Conservation (phyloP, 2,113 vertebrate genomes). For the Chaetodon auriga region DNA sequence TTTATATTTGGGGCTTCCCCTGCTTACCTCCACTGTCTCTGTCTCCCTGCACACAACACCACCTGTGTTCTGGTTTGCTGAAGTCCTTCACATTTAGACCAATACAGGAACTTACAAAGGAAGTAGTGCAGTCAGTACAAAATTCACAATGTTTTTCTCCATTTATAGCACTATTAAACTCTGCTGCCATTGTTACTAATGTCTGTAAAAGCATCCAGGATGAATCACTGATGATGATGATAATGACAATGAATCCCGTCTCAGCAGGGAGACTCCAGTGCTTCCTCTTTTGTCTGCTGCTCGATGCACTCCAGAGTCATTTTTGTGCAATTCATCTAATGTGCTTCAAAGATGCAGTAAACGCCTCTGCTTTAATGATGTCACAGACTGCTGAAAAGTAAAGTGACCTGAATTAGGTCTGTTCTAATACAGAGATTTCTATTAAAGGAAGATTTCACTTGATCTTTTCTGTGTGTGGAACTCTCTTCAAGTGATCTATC, state of each 20-base stretch:
- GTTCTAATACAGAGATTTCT: neutral
- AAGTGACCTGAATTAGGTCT: slow-evolving; percentile 38
- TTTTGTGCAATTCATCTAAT: slow-evolving; percentile 20
- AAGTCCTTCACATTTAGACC: slow-evolving; percentile 10
- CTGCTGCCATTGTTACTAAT: neutral
- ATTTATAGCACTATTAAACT: slow-evolving; percentile 23
- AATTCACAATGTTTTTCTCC: neutral
- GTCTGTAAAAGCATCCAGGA: neutral
- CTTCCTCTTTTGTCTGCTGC: slow-evolving; percentile 36
- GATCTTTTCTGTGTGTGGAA: slow-evolving; percentile 19
- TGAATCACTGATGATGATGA: slow-evolving; percentile 27
- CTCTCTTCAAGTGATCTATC: slow-evolving; percentile 6
- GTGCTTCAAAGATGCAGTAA: slow-evolving; percentile 44
- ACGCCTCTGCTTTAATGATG: slow-evolving; percentile 41
- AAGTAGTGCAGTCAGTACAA: slow-evolving; percentile 9
- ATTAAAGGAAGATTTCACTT: slow-evolving; percentile 11
- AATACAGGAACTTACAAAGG: neutral
- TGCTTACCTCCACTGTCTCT: slow-evolving; percentile 2
- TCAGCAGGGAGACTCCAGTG: slow-evolving; percentile 23
- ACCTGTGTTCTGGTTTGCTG: slow-evolving; percentile 15
- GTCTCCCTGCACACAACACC: neutral
- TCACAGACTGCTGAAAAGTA: slow-evolving; percentile 18
- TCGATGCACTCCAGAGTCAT: neutral
- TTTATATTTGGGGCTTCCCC: neutral
- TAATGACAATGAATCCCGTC: slow-evolving; percentile 17